Evolutionary conservation across 2,113 vertebrate species (phyloP).

Genomic region (Tiliqua scincoides): DNA sequence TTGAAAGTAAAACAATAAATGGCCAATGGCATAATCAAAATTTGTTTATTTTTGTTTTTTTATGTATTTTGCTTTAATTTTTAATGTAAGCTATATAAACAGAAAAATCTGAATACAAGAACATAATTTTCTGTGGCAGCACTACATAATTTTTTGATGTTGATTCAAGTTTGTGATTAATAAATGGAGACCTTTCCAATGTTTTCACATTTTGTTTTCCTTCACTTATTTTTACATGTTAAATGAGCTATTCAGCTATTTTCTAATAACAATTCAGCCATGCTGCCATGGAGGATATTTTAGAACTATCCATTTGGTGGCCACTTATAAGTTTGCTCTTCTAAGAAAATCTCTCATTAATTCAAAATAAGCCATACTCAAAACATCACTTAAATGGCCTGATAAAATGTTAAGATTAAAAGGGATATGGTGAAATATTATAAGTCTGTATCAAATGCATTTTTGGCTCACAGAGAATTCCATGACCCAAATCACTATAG

Average conservation of each 20-base stretch:
- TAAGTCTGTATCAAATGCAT: neutral
- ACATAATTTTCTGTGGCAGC: neutral
- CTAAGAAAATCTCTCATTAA: no score
- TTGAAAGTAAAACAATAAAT: no score
- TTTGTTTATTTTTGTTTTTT: neutral
- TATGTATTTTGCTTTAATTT: neutral
- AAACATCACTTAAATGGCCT: neutral
- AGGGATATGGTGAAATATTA: neutral
- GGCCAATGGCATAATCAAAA: neutral
- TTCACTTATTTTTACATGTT: neutral
- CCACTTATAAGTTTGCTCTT: no score
- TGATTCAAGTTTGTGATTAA: neutral
- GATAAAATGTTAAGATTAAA: neutral
- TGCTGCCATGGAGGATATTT: neutral
- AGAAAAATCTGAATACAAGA: neutral
- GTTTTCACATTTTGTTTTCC: neutral
- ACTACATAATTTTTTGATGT: neutral
- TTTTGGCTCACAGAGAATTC: no score
- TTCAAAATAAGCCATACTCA: neutral
- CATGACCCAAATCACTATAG: neutral
- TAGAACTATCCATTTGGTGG: neutral
- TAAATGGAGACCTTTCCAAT: neutral
- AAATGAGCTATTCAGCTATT: neutral
- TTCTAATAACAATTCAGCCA: neutral
- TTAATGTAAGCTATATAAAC: neutral